Evolutionary conservation across 2,888 invertebrate species (phyloP), one percentile per base, ranked within the genome.

Genomic region (Palloptera scutellata): DNA sequence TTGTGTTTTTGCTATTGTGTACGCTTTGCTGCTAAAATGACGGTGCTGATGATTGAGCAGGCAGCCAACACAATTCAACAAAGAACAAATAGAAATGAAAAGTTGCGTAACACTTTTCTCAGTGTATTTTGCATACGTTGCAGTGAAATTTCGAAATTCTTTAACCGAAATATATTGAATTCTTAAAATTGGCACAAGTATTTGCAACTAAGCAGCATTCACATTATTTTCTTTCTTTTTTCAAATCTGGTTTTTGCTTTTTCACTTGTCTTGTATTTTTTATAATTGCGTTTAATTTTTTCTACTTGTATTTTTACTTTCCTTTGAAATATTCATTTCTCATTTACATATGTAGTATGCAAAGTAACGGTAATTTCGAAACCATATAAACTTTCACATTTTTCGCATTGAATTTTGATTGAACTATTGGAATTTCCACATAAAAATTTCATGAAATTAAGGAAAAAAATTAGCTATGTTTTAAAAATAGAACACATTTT

Each of bases 401-500:
- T 55, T 51, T 51, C 55, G 17, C 13, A 20, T 57, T 51, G 40
- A 64, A 59, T 52, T 58, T 64, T 64, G 12, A 59, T 41, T 58
- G 53, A 20, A 58, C 58, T 64, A 64, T 79, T 75, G 75, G 73
- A 80, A 77, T 73, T 74, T 76, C 75, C 75, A 76, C 72, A 67
- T 68, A 69, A 70, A 70, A 65, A 60, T 60, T 68, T 69, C 62
- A 68, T 69, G 73, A 73, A 69, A 72, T 69, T 43, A 53, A 51
- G 41, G 71, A 77, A 76, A 80, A 66, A 68, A 73, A 75, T 80
- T 82, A 76, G 81, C 83, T 81, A 70, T 77, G 79, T 78, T 81
- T 77, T 81, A 81, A 75, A 82, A 81, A 81, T 81, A 81, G 81
- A 79, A 80, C 76, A 77, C 70, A 74, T 72, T 76, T 75, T 75